Conservation (phyloP, 2,888 invertebrate species). For the Hirtodrosophila duncani region DNA sequence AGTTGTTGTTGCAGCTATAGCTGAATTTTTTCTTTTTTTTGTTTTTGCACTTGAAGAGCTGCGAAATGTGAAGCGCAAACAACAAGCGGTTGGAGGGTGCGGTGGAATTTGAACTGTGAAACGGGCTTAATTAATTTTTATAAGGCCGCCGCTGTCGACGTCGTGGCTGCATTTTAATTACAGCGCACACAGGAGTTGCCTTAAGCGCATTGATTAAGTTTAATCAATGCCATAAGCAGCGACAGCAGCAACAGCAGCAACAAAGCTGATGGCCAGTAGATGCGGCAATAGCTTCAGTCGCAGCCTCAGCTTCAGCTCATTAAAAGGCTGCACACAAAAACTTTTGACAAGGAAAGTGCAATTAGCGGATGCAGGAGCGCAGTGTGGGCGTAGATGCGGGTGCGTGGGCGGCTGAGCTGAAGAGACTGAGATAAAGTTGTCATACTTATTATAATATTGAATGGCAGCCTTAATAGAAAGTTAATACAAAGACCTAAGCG, state of each 20-base stretch:
- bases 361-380: slow-evolving; percentile 47
- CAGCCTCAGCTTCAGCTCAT: slow-evolving; percentile 45
- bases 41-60: slow-evolving; percentile 66
- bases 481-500: slow-evolving; percentile 11
- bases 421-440: slow-evolving; percentile 45
- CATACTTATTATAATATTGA: slow-evolving; percentile 71
- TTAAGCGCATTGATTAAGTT: slow-evolving; percentile 71
- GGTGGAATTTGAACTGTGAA: slow-evolving; percentile 29
- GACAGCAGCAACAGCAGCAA: slow-evolving; percentile 29
- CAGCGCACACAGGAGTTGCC: slow-evolving; percentile 59
- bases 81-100: slow-evolving; percentile 3
- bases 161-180: slow-evolving; percentile 63
- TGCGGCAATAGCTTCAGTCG: slow-evolving; percentile 19
- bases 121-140: slow-evolving; percentile 68
- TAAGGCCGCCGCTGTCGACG: slow-evolving; percentile 50
- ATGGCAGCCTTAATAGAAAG: slow-evolving; percentile 44
- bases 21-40: no score
- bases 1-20: slow-evolving; percentile 31
- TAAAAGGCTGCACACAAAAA: slow-evolving; percentile 53
- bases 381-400: background rate
- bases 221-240: slow-evolving; percentile 70
- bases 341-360: slow-evolving; percentile 67
- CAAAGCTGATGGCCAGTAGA: background rate
- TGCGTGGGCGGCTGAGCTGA: no score
- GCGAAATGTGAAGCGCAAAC: slow-evolving; percentile 43